phyloP scores from a whole-genome alignment of 1,140 invertebrate species.

The Drosophila prosaltans region DNA sequence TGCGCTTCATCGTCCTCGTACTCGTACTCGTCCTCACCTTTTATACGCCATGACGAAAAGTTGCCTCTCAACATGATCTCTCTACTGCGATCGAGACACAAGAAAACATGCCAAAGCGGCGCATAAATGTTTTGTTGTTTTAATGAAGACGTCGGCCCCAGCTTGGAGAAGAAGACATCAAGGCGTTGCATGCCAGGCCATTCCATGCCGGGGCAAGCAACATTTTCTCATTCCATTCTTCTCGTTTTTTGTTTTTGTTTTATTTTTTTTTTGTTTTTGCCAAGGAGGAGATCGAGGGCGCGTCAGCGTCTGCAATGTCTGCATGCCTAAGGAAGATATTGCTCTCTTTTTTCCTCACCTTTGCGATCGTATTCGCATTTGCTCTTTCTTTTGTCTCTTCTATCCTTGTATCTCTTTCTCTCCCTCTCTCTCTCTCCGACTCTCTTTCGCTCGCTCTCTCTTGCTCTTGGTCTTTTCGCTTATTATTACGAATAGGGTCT shows the following conservation, averaged over 20 bases:
- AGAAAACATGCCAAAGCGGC: conserved; percentile 71
- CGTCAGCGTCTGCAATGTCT: conserved; percentile 64
- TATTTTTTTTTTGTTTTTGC: conserved; percentile 46
- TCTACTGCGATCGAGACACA: conserved; percentile 42
- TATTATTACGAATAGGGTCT: conserved; percentile 82
- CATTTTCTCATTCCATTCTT: conserved; percentile 59
- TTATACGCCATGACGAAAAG: conserved; percentile 48
- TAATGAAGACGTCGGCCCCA: conserved; percentile 74
- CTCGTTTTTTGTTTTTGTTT: conserved; percentile 44
- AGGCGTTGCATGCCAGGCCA: conserved; percentile 80
- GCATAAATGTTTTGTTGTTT: conserved; percentile 83
- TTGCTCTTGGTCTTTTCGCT: conserved; percentile 47
- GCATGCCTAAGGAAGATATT: conserved; percentile 56
- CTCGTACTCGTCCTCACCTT: neutral
- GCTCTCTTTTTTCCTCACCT: conserved; percentile 12
- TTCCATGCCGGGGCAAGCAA: conserved; percentile 65
- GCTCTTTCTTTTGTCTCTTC: too few species aligned
- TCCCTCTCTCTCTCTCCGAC: conserved; percentile 7
- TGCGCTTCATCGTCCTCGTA: neutral
- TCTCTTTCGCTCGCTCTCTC: conserved; percentile 30
- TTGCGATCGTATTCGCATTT: too few species aligned
- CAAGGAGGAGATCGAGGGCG: conserved; percentile 56
- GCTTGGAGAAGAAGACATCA: conserved; percentile 68
- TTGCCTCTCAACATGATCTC: conserved; percentile 43
- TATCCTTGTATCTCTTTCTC: too few species aligned